These are phyloP conservation scores for Bombus polaris DNA, from an alignment of 1,140 invertebrate species.

Conservation along the genomic window DNA sequence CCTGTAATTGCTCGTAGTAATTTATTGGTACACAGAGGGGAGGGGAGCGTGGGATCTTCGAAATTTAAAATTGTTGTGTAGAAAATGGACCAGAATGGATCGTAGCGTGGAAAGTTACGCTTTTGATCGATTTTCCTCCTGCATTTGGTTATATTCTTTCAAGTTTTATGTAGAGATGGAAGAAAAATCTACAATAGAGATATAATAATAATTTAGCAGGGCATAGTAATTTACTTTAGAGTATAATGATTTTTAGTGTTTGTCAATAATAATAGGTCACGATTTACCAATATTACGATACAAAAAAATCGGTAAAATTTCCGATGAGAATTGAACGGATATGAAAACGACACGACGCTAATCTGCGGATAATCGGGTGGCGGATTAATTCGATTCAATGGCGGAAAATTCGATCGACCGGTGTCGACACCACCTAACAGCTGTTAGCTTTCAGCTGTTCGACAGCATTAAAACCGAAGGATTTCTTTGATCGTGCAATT, in stretches of 20 bases:
- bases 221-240: too few relatives aligned
- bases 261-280: too few relatives aligned
- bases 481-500: constrained; percentile 17
- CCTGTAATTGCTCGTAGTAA: not conserved
- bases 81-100: not conserved
- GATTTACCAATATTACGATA: too few relatives aligned
- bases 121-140: not conserved
- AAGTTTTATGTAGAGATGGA: not conserved
- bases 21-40: not conserved
- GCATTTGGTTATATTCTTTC: not conserved
- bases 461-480: not conserved
- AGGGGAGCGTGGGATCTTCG: not conserved
- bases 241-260: too few relatives aligned
- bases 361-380: not conserved
- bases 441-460: constrained; percentile 2
- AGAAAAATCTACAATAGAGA: too few relatives aligned
- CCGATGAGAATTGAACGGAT: not conserved
- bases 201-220: too few relatives aligned
- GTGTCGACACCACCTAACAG: not conserved
- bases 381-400: not conserved
- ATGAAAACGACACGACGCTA: not conserved
- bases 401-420: not conserved
- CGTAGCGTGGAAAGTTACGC: not conserved
- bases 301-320: not conserved
- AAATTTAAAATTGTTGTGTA: not conserved